Percentiles rank a stretch among this genome's conserved stretches.
These are phyloP conservation scores for Macquaria ambigua DNA, from an alignment of 2,113 vertebrate genomes.

Conservation along the genomic window DNA sequence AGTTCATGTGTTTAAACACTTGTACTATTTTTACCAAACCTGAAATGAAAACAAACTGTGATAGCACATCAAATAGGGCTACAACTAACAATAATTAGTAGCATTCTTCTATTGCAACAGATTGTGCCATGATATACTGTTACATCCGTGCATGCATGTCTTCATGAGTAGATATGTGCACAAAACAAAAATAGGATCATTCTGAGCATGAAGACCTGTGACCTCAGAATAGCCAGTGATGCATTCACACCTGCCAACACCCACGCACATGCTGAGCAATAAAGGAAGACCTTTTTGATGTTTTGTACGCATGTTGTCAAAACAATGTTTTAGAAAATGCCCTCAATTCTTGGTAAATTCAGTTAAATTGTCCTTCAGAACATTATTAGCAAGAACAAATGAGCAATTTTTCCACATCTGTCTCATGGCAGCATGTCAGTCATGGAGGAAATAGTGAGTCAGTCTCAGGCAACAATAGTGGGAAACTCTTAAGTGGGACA, in stretches of 20 bases:
- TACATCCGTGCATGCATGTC: background rate
- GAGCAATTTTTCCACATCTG: background rate
- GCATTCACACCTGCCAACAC: background rate
- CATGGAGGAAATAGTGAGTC: slow-evolving; percentile 42
- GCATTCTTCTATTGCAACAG: background rate
- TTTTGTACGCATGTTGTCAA: background rate
- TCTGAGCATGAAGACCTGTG: background rate
- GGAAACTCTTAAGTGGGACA: background rate
- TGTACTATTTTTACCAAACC: background rate
- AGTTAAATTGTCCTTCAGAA: background rate
- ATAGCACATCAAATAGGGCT: background rate
- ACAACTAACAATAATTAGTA: background rate
- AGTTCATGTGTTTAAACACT: background rate
- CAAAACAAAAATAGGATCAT: background rate
- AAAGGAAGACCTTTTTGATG: background rate
- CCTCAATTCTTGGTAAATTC: background rate
- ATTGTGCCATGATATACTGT: background rate
- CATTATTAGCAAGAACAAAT: background rate
- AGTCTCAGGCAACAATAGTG: slow-evolving; percentile 3
- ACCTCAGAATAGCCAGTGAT: background rate
- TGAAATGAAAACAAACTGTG: background rate
- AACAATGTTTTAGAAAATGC: background rate
- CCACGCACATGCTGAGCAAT: background rate
- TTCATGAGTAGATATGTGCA: background rate
- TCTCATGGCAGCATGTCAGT: background rate